Evolutionary conservation across 1,140 invertebrate species (phyloP).

Genomic region (Acromyrmex heyeri): DNA sequence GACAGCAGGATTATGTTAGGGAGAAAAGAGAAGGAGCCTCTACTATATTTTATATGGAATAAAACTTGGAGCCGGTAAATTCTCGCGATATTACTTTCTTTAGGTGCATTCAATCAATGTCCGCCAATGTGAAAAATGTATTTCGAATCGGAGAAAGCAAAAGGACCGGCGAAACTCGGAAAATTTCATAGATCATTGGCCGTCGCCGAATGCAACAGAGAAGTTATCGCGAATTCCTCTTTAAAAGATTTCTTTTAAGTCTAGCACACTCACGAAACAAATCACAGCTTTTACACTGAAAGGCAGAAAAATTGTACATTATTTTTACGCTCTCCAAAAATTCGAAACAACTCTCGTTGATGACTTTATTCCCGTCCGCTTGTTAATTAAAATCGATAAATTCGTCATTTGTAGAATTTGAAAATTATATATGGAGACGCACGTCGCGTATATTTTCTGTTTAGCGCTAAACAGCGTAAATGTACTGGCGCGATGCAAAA

Average conservation of each 20-base stretch:
- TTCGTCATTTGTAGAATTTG: neutral
- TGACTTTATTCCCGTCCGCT: neutral
- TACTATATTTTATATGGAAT: constrained; percentile 19
- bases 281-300: neutral
- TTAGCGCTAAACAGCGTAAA: constrained; percentile 1
- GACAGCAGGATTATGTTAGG: neutral
- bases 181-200: constrained; percentile 62
- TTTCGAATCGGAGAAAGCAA: constrained; percentile 63
- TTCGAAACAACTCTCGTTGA: neutral
- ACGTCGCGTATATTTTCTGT: neutral
- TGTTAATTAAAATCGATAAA: neutral
- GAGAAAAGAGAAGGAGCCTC: neutral
- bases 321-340: neutral
- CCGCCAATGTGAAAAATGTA: constrained; percentile 68
- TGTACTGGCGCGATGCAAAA: neutral
- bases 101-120: constrained; percentile 65
- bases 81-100: constrained; percentile 66
- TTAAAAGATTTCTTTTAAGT: neutral
- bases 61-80: constrained; percentile 56
- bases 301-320: constrained; percentile 7
- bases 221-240: constrained; percentile 26
- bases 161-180: constrained; percentile 7
- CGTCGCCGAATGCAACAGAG: constrained; percentile 36
- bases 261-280: neutral
- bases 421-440: neutral